Conservation (phyloP, 2,888 invertebrate species). For the Acronicta aceris region DNA sequence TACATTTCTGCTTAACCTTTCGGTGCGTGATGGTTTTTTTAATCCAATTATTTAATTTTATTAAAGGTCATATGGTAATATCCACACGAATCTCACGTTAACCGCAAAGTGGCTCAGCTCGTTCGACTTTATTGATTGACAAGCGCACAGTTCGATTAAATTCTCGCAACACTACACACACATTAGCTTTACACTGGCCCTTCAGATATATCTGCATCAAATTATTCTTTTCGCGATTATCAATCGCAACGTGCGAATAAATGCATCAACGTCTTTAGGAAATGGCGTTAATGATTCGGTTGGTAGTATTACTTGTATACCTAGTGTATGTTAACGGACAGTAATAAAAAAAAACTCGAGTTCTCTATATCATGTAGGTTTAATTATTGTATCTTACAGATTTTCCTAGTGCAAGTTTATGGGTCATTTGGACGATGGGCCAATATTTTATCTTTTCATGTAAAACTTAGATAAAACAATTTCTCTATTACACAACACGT, state of each 20-base stretch:
- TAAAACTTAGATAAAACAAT: too few relatives aligned
- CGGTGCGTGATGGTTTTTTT: too few relatives aligned
- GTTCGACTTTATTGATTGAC: conserved; percentile 85
- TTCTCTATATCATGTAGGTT: not conserved
- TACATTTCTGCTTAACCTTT: too few relatives aligned
- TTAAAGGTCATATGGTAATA: conserved; percentile 39
- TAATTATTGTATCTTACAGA: too few relatives aligned
- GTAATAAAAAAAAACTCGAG: not conserved
- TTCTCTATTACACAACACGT: too few relatives aligned
- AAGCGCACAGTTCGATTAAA: conserved; percentile 84
- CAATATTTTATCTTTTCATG: too few relatives aligned
- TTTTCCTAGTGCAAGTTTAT: too few relatives aligned
- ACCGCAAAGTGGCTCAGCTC: conserved; percentile 73
- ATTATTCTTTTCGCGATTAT: conserved; percentile 53
- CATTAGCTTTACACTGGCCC: conserved; percentile 78
- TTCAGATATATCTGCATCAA: conserved; percentile 59
- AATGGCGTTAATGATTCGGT: conserved; percentile 32
- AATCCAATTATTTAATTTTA: not conserved
- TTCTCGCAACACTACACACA: conserved; percentile 77
- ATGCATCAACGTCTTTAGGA: conserved; percentile 48
- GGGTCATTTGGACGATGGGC: too few relatives aligned
- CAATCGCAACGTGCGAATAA: conserved; percentile 48
- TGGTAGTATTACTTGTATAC: conserved; percentile 30
- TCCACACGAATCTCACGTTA: conserved; percentile 68
- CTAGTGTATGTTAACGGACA: not conserved